Evolutionary conservation across 2,113 vertebrate species (phyloP), one percentile per base, ranked within the genome.

Genomic region (Gallinago jamesoni): DNA sequence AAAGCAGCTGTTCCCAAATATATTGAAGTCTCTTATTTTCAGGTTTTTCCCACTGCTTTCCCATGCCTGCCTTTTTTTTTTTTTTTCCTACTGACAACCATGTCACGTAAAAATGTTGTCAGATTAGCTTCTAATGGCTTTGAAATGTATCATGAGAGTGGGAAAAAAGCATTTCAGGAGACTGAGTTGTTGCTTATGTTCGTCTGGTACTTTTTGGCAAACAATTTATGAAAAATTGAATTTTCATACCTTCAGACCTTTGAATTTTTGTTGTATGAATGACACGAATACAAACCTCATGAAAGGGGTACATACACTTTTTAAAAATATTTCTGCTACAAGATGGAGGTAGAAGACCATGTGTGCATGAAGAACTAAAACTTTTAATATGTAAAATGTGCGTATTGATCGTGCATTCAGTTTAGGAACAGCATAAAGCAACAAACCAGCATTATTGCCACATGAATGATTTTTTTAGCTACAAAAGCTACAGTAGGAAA

Each of bases 51-150:
- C 69, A 79, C 62, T 82, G 84, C 28, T 90, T 95, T 96, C 77
- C 56, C 95, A 94, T 93, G 84, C 53, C 10, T 55, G 2, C 16
- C 9, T 55, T 93, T 87, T 60, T 20, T 55, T 57, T 57, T 43
- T 43, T 91, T 69, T 93, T 55, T 19, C 47, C 53, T 78, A 80
- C 62, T 90, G 83, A 95, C 76, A 94, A 82, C 83, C 64, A 92
- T 94, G 66, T 72, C 92, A 75, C 62, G 53, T 79, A 82, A 90
- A 93, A 93, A 72, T 39, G 30, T 78, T 95, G 20, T 75, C 79
- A 81, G 80, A 94, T 95, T 86, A 94, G 22, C 28, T 88, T 90
- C 47, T 78, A 77, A 92, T 67, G 55, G 50, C 72, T 97, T 96
- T 90, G 83, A 95, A 95, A 96, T 74, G 37, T 39, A 84, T 80